Base-by-base conservation (phyloP, 2,113 vertebrate genomes). In the Desmodus rotundus region DNA sequence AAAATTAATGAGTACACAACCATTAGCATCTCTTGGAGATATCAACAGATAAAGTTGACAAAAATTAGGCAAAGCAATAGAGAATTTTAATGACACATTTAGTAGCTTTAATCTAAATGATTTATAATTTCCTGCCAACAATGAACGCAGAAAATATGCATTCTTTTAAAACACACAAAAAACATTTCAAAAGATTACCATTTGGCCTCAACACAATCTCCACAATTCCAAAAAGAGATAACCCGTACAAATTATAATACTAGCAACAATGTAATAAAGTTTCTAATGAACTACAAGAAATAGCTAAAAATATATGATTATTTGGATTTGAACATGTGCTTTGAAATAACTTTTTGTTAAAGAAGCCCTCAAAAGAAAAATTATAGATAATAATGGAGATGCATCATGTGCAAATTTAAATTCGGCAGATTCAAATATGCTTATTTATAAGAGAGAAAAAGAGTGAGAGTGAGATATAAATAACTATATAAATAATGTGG, bases 401-500 rank as follows among this genome's bases (percentile, higher is more conserved):
- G 28, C 9, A 78, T 77, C 61, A 73, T 36, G 73, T 78, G 77
- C 24, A 87, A 43, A 92, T 92, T 93, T 68, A 91, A 84, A 72
- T 92, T 86, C 20, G 89, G 12, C 28, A 83, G n/a, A 80, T 83
- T 95, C 67, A 89, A 72, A 81, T 85, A 45, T 77, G n/a, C 78
- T 81, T 78, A 67, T 45, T 89, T 95, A 47, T 31, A 38, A 58
- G 47, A 87, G 67, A 80, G 38, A 80, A 77, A 89, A 82, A 89
- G 31, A 91, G 33, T 36, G 47, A 47, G 50, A 87, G 47, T 83
- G 36, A 86, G 87, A 74, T 92, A 78, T 83, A 95, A 96, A 95
- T 97, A 95, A 72, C 88, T 72, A 15, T 58, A 36, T 43, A 92
- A 83, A 94, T 92, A 87, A 65, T 74, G 26, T 58, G 67, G n/a